Conservation (phyloP, 2,113 vertebrate species). For the Catagonus wagneri region DNA sequence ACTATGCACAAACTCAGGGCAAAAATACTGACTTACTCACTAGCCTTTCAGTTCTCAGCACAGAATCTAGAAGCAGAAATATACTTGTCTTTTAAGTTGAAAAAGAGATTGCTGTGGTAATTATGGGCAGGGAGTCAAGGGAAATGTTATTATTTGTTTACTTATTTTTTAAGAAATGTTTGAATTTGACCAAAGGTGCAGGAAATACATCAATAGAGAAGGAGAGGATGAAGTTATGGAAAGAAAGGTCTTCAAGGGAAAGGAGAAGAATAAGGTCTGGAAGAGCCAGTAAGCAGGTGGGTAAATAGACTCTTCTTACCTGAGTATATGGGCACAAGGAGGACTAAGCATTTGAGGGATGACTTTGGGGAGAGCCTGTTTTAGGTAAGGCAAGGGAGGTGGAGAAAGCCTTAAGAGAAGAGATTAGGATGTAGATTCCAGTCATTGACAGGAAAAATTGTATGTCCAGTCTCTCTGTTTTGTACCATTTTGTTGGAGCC, state of each 20-base stretch:
- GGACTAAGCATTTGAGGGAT: neutral
- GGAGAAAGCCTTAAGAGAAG: neutral
- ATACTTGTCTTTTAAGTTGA: neutral
- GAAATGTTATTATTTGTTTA: neutral
- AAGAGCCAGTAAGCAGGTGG: neutral
- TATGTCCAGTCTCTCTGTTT: neutral
- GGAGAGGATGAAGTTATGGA: neutral
- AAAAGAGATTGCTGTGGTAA: neutral
- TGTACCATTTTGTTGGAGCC: neutral
- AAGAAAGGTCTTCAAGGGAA: neutral
- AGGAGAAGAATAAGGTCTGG: neutral
- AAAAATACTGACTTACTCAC: neutral
- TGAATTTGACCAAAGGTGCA: neutral
- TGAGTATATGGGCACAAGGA: neutral
- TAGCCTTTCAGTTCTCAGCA: neutral
- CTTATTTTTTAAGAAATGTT: neutral
- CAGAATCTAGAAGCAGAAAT: neutral
- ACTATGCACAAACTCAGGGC: neutral
- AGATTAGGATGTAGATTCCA: neutral
- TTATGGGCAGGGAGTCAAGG: neutral
- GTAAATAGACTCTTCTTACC: neutral
- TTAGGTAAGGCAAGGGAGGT: neutral
- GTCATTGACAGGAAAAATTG: neutral
- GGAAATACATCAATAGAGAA: neutral
- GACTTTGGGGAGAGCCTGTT: neutral